Base-by-base conservation (phyloP, 1,140 invertebrate genomes). In the Gryon sp. region DNA sequence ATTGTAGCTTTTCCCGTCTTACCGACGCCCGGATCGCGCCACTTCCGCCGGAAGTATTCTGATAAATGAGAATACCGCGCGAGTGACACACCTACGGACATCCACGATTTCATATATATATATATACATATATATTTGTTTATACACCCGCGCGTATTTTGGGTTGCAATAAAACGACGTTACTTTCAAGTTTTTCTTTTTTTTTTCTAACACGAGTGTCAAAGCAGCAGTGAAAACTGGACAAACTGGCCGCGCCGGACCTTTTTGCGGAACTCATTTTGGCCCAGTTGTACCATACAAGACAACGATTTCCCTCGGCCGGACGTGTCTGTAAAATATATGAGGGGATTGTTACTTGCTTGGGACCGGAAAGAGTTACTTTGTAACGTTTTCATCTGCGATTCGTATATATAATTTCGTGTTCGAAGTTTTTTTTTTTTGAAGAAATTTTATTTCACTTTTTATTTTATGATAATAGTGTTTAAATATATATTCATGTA, bases 31-130 rank as follows among this genome's bases (percentile, higher is more conserved):
- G 82, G 81, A 81, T 82, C 83, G 85, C 86, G 84, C 68, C 82
- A 88, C 86, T 86, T 88, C 86, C 86, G 86, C 20, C 86, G 86
- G 86, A 88, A 85, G 84, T 85, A 75, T 86, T 73, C 85, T 85
- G 86, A 88, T 88, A 88, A 88, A 87, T 86, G 83, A 66, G 84
- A 87, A 88, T 87, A 82, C 83, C 80, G 68, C 75, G 69, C 72
- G 45, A 45, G 60, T 53, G 48, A 50, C 66, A 79, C 77, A 79
- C 77, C 77, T 79, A 79, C 77, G 65, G 46, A 30, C 11, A n/a
- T 41, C 34, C 19, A 28, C 7, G 8, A 7, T n/a, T 9, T 7
- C n/a, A 9, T 7, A 28, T n/a, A 7, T 9, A 2, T 28, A 9
- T 7, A 28, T 9, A 28, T 28, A 2, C 8, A 7, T 28, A 34